Percentiles rank a stretch among this genome's conserved stretches.
These are phyloP conservation scores for Antheraea yamamai DNA, from an alignment of 2,888 invertebrate species.

Conservation along the genomic window DNA sequence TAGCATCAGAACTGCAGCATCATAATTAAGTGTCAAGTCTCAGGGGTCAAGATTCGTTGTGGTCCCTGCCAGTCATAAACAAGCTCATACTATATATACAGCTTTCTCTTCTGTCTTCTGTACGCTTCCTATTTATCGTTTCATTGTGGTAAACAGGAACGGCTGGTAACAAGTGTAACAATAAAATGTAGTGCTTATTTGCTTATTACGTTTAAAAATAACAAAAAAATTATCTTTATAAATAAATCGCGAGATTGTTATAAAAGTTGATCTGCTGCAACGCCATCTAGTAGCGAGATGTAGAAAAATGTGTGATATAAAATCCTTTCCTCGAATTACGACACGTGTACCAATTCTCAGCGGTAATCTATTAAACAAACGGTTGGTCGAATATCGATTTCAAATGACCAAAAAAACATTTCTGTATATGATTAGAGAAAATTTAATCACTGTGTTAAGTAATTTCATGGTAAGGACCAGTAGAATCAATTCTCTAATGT, in stretches of 20 bases:
- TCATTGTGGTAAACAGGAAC: conserved; percentile 11
- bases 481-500: no score
- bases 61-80: conserved; percentile 69
- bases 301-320: no score
- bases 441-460: neutral
- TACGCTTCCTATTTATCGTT: conserved; percentile 41
- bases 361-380: no score
- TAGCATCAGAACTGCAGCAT: conserved; percentile 23
- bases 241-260: no score
- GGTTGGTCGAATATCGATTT: no score
- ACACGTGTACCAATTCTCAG: no score
- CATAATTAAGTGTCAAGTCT: conserved; percentile 6
- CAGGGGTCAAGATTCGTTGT: conserved; percentile 26
- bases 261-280: no score
- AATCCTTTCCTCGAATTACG: no score
- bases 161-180: neutral
- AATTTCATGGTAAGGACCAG: neutral
- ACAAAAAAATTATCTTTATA: conserved; percentile 26
- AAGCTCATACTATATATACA: conserved; percentile 46
- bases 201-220: neutral
- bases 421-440: no score
- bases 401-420: no score
- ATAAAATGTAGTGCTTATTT: neutral
- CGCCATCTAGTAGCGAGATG: no score
- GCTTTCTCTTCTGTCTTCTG: conserved; percentile 59